These are phyloP conservation scores for Hydrozoanthus gracilis DNA, from an alignment of 92 coral and sea anemone species.

Conservation along the genomic window DNA sequence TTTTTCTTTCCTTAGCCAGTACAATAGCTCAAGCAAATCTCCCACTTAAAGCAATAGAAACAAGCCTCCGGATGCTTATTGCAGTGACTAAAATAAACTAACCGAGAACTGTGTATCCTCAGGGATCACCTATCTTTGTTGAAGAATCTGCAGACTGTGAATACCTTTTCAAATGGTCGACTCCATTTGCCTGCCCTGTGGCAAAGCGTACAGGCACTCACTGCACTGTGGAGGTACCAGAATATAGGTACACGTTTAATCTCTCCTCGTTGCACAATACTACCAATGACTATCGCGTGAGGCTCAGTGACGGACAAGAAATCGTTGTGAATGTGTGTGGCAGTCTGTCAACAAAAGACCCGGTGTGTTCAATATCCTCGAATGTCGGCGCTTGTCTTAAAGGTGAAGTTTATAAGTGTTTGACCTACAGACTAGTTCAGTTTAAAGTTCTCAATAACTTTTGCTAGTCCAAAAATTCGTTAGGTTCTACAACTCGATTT, in stretches of 20 bases:
- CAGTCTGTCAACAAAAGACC: conserved; percentile 8
- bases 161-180: conserved; percentile 33
- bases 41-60: not conserved
- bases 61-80: not conserved
- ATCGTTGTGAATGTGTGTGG: conserved; percentile 30
- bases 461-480: not conserved
- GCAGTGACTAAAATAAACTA: not conserved
- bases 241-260: conserved; percentile 30
- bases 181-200: conserved; percentile 35
- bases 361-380: not conserved
- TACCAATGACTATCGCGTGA: not conserved
- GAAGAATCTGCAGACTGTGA: conserved; percentile 37
- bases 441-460: too few relatives aligned
- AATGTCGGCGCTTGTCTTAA: conserved; percentile 37
- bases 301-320: not conserved
- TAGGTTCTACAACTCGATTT: too few relatives aligned
- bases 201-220: not conserved
- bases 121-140: conserved; percentile 35
- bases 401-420: conserved; percentile 6
- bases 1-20: too few relatives aligned
- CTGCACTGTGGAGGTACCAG: conserved; percentile 27
- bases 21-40: not conserved
- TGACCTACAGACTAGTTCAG: not conserved
- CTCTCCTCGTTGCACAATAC: conserved; percentile 17
- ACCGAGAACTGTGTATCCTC: not conserved